phyloP scores from a whole-genome alignment of 2,797 vertebrate genomes.

The Phalloptychus januarius region DNA sequence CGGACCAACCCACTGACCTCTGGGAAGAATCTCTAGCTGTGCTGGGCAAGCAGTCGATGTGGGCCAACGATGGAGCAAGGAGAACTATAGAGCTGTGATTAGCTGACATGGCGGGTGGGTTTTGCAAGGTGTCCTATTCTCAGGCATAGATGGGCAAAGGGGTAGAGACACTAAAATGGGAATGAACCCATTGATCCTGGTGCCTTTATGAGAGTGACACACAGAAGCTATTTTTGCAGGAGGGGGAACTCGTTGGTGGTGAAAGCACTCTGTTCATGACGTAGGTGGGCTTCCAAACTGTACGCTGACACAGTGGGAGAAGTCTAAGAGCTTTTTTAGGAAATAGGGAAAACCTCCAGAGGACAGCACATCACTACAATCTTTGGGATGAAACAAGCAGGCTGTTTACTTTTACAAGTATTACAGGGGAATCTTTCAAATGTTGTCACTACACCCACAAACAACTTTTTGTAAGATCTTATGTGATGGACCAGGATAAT shows the following conservation, averaged over 20 bases:
- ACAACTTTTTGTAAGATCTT: neutral
- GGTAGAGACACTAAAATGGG: constrained; percentile 75
- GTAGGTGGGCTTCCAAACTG: constrained; percentile 64
- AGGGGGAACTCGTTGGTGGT: constrained; percentile 76
- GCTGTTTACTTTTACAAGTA: neutral
- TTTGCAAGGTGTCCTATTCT: constrained; percentile 85
- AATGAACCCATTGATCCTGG: constrained; percentile 82
- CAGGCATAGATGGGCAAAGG: constrained; percentile 67
- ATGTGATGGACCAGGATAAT: neutral
- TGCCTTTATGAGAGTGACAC: constrained; percentile 77
- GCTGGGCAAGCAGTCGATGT: constrained; percentile 60
- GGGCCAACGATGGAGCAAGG: constrained; percentile 63
- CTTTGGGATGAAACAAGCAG: neutral
- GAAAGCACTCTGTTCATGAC: constrained; percentile 74
- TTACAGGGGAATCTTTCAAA: neutral
- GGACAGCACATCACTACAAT: neutral
- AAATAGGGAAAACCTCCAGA: neutral
- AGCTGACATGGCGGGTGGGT: constrained; percentile 79
- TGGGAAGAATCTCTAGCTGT: constrained; percentile 70
- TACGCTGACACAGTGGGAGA: constrained; percentile 9
- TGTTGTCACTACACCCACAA: neutral
- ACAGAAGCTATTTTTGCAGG: constrained; percentile 80
- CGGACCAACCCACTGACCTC: constrained; percentile 72
- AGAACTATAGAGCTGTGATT: constrained; percentile 76
- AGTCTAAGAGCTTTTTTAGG: neutral